Conservation (phyloP, 2,113 vertebrate genomes). For the Cheilinus undulatus region DNA sequence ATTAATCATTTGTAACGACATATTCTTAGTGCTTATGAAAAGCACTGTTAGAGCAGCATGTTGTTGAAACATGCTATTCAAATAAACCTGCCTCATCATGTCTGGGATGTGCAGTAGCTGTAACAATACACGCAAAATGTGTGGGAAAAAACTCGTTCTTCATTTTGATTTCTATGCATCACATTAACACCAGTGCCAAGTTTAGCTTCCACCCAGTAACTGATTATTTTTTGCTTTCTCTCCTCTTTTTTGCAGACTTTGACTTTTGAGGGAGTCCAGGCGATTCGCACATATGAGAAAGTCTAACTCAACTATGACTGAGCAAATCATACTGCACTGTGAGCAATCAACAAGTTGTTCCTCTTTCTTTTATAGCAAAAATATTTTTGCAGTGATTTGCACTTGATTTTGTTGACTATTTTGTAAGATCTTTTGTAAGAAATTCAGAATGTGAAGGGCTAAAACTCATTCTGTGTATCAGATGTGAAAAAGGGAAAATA, state of each 20-base stretch:
- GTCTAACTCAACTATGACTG: conserved; percentile 78
- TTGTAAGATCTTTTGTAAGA: conserved; percentile 61
- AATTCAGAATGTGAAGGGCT: conserved; percentile 13
- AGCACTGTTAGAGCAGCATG: not conserved
- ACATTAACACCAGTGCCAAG: not conserved
- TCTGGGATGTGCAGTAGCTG: not conserved
- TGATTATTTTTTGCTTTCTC: not conserved
- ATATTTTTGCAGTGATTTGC: conserved; percentile 57
- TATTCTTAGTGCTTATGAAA: not conserved
- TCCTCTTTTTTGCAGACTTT: conserved; percentile 87
- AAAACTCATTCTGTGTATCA: conserved; percentile 29
- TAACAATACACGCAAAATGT: not conserved
- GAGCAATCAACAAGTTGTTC: conserved; percentile 28
- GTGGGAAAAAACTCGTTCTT: not conserved
- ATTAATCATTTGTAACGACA: not conserved
- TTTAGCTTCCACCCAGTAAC: not conserved
- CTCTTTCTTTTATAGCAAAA: conserved; percentile 15
- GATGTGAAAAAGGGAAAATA: conserved; percentile 49
- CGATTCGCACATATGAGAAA: conserved; percentile 95
- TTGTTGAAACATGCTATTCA: not conserved
- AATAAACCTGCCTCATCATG: not conserved
- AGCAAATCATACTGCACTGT: conserved; percentile 35
- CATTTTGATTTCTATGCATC: not conserved
- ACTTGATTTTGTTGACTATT: conserved; percentile 37
- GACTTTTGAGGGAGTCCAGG: conserved; percentile 89